A percentile compares a stretch with the other conserved stretches of the same genome.
Conservation (phyloP, 2,888 invertebrate genomes). For the Aphidoletes aphidimyza region DNA sequence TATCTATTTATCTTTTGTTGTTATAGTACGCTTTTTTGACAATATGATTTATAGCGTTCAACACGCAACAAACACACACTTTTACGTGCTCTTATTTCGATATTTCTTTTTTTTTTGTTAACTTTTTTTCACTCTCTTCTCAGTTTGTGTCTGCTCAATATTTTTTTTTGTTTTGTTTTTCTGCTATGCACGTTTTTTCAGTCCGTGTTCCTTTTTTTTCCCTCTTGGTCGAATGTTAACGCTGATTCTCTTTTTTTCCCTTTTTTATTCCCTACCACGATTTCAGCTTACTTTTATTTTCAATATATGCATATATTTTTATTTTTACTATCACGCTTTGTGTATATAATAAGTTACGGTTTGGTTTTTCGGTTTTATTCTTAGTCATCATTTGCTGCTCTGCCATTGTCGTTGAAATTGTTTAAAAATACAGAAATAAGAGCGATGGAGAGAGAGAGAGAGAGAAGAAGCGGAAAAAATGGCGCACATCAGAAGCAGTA, state of each 20-base stretch:
- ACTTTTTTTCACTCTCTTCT: neutral
- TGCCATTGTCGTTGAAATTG: neutral
- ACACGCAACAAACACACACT: conserved; percentile 27
- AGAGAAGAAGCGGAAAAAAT: too few relatives aligned
- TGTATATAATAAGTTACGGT: conserved; percentile 33
- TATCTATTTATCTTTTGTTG: conserved; percentile 25
- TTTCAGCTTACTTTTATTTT: neutral
- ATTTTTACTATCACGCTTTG: neutral
- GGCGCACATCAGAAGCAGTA: too few relatives aligned
- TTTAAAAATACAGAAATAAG: neutral
- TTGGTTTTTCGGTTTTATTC: neutral
- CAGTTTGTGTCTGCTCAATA: neutral
- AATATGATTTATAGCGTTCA: conserved; percentile 52
- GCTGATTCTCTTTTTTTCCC: conserved; percentile 6
- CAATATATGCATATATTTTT: neutral
- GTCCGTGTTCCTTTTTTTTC: neutral
- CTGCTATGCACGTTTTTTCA: neutral
- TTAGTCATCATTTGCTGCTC: neutral
- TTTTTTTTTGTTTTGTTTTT: neutral
- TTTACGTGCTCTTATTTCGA: conserved; percentile 21
- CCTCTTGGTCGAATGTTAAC: conserved; percentile 15
- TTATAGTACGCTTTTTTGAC: conserved; percentile 36
- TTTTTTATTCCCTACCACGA: neutral
- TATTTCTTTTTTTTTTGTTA: neutral
- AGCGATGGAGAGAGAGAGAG: neutral